Conservation (phyloP, 2,888 invertebrate species). For the Palloptera scutellata region DNA sequence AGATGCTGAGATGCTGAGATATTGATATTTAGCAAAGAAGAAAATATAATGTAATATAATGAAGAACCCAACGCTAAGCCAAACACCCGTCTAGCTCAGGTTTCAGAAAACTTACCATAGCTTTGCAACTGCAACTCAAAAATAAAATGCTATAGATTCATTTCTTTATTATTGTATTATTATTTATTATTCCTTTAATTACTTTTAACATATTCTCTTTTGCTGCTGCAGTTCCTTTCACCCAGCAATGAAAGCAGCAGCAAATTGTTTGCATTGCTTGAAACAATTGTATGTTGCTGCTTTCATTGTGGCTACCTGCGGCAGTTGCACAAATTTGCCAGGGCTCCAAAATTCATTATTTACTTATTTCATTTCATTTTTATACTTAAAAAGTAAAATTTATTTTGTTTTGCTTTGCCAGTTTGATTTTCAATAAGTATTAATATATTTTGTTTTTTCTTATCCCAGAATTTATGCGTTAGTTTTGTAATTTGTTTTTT, state of each 20-base stretch:
- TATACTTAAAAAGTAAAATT: not conserved
- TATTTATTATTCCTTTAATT: conserved; percentile 29
- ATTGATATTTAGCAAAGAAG: too few relatives aligned
- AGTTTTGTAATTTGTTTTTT: conserved; percentile 17
- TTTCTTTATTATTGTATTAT: conserved; percentile 28
- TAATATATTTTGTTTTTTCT: conserved; percentile 12
- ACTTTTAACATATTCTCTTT: conserved; percentile 31
- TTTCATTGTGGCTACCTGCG: not conserved
- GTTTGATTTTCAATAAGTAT: not conserved
- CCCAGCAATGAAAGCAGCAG: not conserved
- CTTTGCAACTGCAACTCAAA: too few relatives aligned
- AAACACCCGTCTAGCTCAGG: too few relatives aligned
- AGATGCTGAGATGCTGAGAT: too few relatives aligned
- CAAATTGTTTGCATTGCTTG: too few relatives aligned
- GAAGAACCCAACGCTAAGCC: too few relatives aligned
- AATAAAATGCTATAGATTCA: conserved; percentile 21
- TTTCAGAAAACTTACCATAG: too few relatives aligned
- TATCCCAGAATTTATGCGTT: conserved; percentile 21
- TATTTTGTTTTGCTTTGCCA: conserved; percentile 4
- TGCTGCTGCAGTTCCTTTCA: not conserved
- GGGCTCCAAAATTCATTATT: too few relatives aligned
- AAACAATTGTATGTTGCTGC: too few relatives aligned
- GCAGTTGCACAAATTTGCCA: not conserved
- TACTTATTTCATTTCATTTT: not conserved
- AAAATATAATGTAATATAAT: too few relatives aligned